Conservation (phyloP, 2,888 invertebrate species). For the Sturmia bella region DNA sequence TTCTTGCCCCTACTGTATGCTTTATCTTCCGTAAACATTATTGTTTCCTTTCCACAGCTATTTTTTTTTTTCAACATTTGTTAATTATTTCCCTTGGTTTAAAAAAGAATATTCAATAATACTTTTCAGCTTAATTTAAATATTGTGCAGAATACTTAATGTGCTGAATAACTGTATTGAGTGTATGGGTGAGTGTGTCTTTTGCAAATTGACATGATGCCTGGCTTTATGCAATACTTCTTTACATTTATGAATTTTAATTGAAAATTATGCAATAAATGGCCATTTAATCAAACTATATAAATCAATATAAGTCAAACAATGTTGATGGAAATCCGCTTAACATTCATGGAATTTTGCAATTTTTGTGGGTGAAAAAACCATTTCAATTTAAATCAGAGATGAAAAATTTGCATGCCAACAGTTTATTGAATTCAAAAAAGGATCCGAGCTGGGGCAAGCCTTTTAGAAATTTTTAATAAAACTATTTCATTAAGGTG, state of each 20-base stretch:
- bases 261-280: slow-evolving; percentile 48
- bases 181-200: background rate
- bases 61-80: slow-evolving; percentile 6
- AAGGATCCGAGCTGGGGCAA: background rate
- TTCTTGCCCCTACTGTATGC: background rate
- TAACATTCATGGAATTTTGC: background rate
- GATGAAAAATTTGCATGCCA: no score
- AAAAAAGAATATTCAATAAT: slow-evolving; percentile 31
- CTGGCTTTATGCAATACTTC: slow-evolving; percentile 19
- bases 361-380: background rate
- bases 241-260: slow-evolving; percentile 42
- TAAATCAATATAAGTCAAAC: slow-evolving; percentile 37
- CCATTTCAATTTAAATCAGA: background rate
- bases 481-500: slow-evolving; percentile 47
- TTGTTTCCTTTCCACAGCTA: background rate
- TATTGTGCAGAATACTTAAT: slow-evolving; percentile 19
- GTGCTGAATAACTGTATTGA: background rate
- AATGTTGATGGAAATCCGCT: slow-evolving; percentile 9
- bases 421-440: background rate
- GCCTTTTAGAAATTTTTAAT: background rate
- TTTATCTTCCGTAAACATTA: background rate
- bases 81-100: slow-evolving; percentile 32
- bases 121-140: slow-evolving; percentile 42
- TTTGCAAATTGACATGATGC: slow-evolving; percentile 9
- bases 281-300: slow-evolving; percentile 38